Evolutionary conservation across 2,113 vertebrate species (phyloP), one percentile per base, ranked within the genome.

Genomic region (Gavia stellata): DNA sequence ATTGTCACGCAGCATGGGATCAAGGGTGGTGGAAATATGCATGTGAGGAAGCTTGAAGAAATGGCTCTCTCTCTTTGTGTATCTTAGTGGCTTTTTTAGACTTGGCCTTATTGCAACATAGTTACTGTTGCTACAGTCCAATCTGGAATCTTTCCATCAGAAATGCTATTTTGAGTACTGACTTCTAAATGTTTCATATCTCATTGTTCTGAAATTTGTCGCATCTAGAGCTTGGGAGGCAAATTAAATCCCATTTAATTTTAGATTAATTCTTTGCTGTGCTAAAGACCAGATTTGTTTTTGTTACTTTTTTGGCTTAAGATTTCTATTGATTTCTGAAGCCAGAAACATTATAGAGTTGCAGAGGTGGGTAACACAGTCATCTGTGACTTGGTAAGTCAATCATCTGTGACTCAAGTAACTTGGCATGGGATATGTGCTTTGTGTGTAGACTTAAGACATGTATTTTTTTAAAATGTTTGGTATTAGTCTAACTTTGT

Each of bases 131-230:
- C 96, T 88, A 44, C 21, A 70, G 84, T 83, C 92, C 86, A 47
- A 62, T 80, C 63, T 94, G 92, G 87, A 97, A 91, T 88, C 49
- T 87, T 94, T 88, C 96, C 96, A 88, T 90, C 66, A 77, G 90
- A 95, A 95, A 85, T 36, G 28, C 58, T 95, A 86, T 96, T 97
- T 94, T 95, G 79, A 83, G 88, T 80, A 33, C 81, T 63, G 67
- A 55, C 81, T 94, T 73, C 49, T 90, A 82, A 88, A 88, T 67
- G 44, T 55, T 85, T 86, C 34, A 1, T 50, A 53, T 72, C 50
- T 92, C 81, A 85, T 92, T 88, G 86, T 94, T 91, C 74, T 94
- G 67, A 95, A 95, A 96, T 87, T 66, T 92, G 58, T 87, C 81
- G 67, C 93, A 80, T 86, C n/a, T 77, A 73, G 58, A 91, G 71